phyloP scores from a whole-genome alignment of 1,140 invertebrate genomes.

The Saxidomus purpurata region DNA sequence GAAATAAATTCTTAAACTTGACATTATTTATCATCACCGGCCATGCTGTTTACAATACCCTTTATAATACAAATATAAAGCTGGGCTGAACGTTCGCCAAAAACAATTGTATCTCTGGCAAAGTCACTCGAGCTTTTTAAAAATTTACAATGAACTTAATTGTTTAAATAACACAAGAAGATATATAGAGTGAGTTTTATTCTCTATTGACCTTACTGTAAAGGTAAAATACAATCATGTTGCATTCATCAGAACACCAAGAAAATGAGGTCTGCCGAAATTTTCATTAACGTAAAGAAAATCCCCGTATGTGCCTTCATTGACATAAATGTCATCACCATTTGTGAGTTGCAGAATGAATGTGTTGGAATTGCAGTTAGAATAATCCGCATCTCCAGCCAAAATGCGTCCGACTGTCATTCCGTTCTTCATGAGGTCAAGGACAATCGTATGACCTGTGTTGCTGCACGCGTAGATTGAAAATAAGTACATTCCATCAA shows the following conservation, averaged over 20 bases:
- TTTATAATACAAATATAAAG: too few species aligned
- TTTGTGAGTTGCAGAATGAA: neutral
- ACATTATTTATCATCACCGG: too few species aligned
- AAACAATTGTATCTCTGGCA: too few species aligned
- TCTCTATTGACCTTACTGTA: too few species aligned
- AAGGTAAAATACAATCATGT: too few species aligned
- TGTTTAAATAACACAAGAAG: too few species aligned
- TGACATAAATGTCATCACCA: constrained; percentile 17
- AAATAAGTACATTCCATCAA: constrained; percentile 43
- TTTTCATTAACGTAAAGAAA: neutral
- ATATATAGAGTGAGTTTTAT: too few species aligned
- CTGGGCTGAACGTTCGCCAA: too few species aligned
- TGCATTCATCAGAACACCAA: neutral
- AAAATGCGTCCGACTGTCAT: neutral
- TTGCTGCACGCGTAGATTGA: neutral
- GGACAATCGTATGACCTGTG: neutral
- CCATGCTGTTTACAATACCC: too few species aligned
- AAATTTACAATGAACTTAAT: too few species aligned
- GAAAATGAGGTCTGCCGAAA: neutral
- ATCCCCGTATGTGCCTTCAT: neutral
- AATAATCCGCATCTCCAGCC: neutral
- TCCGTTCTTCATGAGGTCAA: neutral
- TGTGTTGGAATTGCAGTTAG: neutral
- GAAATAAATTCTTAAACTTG: too few species aligned
- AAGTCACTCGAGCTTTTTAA: too few species aligned